These are phyloP conservation scores for Nomada goodeniana DNA, from an alignment of 2,888 invertebrate species.

Conservation along the genomic window DNA sequence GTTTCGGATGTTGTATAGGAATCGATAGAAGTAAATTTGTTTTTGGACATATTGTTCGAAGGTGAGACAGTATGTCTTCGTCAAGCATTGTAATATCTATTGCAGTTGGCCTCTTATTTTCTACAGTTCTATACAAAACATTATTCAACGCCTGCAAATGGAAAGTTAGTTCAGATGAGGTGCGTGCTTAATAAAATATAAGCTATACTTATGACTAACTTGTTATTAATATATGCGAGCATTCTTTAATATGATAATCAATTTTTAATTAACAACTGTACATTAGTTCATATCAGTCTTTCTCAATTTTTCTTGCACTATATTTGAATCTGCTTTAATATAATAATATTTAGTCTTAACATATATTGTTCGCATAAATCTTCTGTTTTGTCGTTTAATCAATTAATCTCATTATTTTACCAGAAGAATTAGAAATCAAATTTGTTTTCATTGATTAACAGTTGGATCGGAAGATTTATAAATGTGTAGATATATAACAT, in stretches of 20 bases:
- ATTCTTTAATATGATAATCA: neutral
- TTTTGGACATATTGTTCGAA: slow-evolving; percentile 68
- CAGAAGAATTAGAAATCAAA: neutral
- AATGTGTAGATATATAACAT: neutral
- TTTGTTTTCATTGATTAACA: too few species aligned
- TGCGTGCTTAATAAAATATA: neutral
- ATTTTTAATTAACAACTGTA: neutral
- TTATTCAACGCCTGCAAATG: slow-evolving; percentile 74
- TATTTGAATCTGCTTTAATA: neutral
- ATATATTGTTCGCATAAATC: neutral
- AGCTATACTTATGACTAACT: neutral
- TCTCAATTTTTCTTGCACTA: too few species aligned
- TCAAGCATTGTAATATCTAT: slow-evolving; percentile 70
- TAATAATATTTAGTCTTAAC: neutral
- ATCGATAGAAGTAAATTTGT: slow-evolving; percentile 74
- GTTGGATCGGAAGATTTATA: neutral
- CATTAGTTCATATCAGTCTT: too few species aligned
- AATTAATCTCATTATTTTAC: slow-evolving; percentile 21
- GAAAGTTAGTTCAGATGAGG: slow-evolving; percentile 23
- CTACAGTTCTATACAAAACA: slow-evolving; percentile 69
- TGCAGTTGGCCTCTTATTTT: slow-evolving; percentile 65
- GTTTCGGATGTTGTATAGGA: slow-evolving; percentile 78
- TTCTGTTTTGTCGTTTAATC: neutral
- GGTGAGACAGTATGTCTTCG: slow-evolving; percentile 72
- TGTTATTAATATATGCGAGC: neutral